These are phyloP conservation scores for Lordiphosa andalusiaca DNA, from an alignment of 2,888 invertebrate species.

Conservation along the genomic window DNA sequence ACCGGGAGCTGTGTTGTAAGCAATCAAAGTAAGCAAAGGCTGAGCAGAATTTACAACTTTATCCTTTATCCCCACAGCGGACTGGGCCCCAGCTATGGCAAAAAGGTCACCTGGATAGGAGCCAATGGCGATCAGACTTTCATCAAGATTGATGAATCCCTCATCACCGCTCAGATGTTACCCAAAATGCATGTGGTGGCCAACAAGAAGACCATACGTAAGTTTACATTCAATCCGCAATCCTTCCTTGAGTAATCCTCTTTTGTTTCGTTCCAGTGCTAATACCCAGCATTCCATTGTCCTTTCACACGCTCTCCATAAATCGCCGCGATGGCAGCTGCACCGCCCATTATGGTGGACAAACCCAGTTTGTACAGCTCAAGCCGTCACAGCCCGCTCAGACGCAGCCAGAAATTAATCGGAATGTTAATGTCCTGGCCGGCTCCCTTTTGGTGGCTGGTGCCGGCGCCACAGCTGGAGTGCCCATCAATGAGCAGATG, in stretches of 20 bases:
- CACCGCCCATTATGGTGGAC: slow-evolving; percentile 90
- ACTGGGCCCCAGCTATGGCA: slow-evolving; percentile 90
- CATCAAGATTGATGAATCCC: slow-evolving; percentile 93
- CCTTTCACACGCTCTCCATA: slow-evolving; percentile 93
- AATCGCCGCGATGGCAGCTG: slow-evolving; percentile 94
- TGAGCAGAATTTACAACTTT: neutral
- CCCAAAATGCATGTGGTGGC: slow-evolving; percentile 94
- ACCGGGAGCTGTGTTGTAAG: slow-evolving; percentile 80
- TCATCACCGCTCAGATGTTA: slow-evolving; percentile 94
- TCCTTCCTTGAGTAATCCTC: neutral
- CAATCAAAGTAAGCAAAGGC: neutral
- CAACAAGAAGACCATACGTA: slow-evolving; percentile 91
- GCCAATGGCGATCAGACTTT: slow-evolving; percentile 98
- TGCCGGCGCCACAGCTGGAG: slow-evolving; percentile 51
- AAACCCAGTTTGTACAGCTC: slow-evolving; percentile 89
- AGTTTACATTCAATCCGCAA: slow-evolving; percentile 54
- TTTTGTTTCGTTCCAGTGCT: slow-evolving; percentile 83
- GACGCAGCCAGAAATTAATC: slow-evolving; percentile 76
- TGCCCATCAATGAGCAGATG: slow-evolving; percentile 79
- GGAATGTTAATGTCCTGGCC: slow-evolving; percentile 60
- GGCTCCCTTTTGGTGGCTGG: slow-evolving; percentile 12
- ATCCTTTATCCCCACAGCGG: slow-evolving; percentile 76
- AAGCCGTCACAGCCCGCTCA: slow-evolving; percentile 83
- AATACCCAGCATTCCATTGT: slow-evolving; percentile 89
- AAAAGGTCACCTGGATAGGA: slow-evolving; percentile 95